Percentiles rank a stretch among this genome's conserved stretches.
phyloP scores from a whole-genome alignment of 2,888 invertebrate genomes.

The Ormyrus labotus region DNA sequence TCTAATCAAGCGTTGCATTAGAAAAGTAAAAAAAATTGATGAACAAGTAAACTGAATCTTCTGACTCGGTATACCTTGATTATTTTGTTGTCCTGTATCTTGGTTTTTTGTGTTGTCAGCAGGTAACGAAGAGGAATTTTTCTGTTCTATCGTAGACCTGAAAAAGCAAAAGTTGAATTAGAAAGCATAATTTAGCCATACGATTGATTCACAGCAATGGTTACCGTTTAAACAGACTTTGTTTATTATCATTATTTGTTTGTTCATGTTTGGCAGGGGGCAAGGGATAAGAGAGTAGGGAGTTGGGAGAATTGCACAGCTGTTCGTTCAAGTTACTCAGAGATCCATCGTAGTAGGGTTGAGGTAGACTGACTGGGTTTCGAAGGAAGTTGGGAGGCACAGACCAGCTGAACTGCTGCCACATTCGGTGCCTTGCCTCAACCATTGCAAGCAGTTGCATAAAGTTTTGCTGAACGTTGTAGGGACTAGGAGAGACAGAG shows the following conservation, averaged over 20 bases:
- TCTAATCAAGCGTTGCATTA: slow-evolving; percentile 1
- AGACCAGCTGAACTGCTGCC: slow-evolving; percentile 72
- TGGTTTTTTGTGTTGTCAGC: slow-evolving; percentile 77
- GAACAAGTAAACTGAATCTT: too few relatives aligned
- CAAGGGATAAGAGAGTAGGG: slow-evolving; percentile 66
- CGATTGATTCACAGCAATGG: not conserved
- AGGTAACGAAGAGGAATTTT: slow-evolving; percentile 78
- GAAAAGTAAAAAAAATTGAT: too few relatives aligned
- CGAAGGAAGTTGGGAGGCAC: slow-evolving; percentile 69
- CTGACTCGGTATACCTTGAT: slow-evolving; percentile 74
- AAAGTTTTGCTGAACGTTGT: slow-evolving; percentile 67
- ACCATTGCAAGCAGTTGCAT: slow-evolving; percentile 72
- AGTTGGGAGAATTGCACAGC: slow-evolving; percentile 68
- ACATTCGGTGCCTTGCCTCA: slow-evolving; percentile 71
- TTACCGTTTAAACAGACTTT: slow-evolving; percentile 72
- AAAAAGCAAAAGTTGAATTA: slow-evolving; percentile 35
- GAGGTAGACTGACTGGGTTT: slow-evolving; percentile 64
- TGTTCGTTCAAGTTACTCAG: slow-evolving; percentile 68
- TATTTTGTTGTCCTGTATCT: slow-evolving; percentile 78
- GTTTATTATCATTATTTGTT: slow-evolving; percentile 67
- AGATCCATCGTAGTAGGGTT: slow-evolving; percentile 66
- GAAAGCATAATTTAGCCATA: not conserved
- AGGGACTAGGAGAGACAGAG: slow-evolving; percentile 59
- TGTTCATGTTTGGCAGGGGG: slow-evolving; percentile 69
- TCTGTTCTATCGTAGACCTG: slow-evolving; percentile 79